A percentile compares a stretch with the other conserved stretches of the same genome.
These are phyloP conservation scores for Sinopyrophorus schimmeli DNA, from an alignment of 2,888 invertebrate species.

Conservation along the genomic window DNA sequence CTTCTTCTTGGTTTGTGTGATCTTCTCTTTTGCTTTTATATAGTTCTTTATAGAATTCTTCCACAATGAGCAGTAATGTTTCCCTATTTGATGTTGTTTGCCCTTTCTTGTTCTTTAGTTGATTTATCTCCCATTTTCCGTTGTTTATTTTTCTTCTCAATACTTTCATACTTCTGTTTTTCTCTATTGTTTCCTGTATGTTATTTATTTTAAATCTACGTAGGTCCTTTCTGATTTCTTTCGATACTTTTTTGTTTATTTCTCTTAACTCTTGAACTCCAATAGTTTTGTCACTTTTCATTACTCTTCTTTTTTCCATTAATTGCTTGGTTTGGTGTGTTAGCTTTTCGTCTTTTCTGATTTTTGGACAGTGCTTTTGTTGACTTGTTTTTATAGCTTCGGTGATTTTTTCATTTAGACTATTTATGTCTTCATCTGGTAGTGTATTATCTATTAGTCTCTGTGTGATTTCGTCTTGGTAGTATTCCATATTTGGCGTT, in stretches of 20 bases:
- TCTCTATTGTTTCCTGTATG: slow-evolving; percentile 2
- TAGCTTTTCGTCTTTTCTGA: background rate
- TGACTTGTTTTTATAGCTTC: background rate
- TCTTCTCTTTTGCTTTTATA: slow-evolving; percentile 3
- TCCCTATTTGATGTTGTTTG: slow-evolving; percentile 15
- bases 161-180: slow-evolving; percentile 7
- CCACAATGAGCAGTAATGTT: slow-evolving; percentile 1
- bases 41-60: slow-evolving; percentile 10
- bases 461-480: background rate
- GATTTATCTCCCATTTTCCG: slow-evolving; percentile 13
- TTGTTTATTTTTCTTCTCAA: background rate
- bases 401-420: background rate
- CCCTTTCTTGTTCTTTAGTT: slow-evolving; percentile 8
- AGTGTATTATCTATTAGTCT: background rate
- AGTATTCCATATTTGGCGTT: background rate
- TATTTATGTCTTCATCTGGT: background rate
- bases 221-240: background rate
- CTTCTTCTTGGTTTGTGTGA: too few relatives aligned
- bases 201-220: slow-evolving; percentile 1
- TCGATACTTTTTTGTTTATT: background rate
- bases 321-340: background rate
- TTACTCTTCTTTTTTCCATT: slow-evolving; percentile 5
- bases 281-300: slow-evolving; percentile 5
- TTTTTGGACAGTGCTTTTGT: background rate
- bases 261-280: background rate